A percentile compares a stretch with the other conserved stretches of the same genome.
These are phyloP conservation scores for Pipistrellus kuhlii DNA, from an alignment of 2,797 vertebrate genomes.

Conservation along the genomic window DNA sequence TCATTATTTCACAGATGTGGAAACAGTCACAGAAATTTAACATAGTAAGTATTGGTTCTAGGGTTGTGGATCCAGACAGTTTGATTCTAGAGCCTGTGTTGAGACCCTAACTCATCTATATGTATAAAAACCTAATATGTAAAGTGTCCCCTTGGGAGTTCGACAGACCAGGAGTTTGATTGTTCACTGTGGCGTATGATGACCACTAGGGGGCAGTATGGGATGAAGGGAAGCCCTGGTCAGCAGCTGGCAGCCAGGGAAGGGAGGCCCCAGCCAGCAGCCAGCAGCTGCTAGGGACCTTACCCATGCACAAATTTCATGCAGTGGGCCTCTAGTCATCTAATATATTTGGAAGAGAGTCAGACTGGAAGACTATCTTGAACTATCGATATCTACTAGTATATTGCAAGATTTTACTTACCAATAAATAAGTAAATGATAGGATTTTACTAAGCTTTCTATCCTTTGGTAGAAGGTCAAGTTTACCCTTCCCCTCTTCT, in stretches of 20 bases:
- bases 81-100: neutral
- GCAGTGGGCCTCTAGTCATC: too few species aligned
- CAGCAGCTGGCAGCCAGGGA: too few species aligned
- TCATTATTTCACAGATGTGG: neutral
- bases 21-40: neutral
- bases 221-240: too few species aligned
- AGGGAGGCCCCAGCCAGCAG: too few species aligned
- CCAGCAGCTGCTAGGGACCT: too few species aligned
- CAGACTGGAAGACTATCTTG: neutral
- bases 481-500: neutral
- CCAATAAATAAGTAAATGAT: neutral
- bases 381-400: neutral
- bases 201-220: too few species aligned
- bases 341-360: conserved; percentile 10
- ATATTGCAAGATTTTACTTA: neutral
- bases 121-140: too few species aligned
- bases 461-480: neutral
- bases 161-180: fast-evolving
- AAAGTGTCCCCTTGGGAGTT: too few species aligned
- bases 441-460: neutral
- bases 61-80: neutral
- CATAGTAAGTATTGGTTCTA: neutral
- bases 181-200: too few species aligned
- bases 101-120: neutral
- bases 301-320: too few species aligned